Evolutionary conservation across 2,888 invertebrate species (phyloP), one percentile per base, ranked within the genome.

Genomic region (Trachelus tabidus): DNA sequence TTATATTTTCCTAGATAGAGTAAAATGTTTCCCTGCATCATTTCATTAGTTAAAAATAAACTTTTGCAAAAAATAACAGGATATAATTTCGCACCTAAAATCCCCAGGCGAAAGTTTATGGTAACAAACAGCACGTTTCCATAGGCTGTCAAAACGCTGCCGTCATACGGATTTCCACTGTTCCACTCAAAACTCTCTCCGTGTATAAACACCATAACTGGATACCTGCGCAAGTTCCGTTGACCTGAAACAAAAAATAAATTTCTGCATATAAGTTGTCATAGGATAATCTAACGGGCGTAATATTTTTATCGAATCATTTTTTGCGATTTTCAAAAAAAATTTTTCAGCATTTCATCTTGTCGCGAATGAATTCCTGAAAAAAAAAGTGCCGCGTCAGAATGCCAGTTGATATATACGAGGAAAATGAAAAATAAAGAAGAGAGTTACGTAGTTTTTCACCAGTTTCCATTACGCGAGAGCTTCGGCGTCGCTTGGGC

Each of bases 121-220:
- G 97, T 97, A 77, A 97, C 95, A 76, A 97, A 96, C 92, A 97
- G 95, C 73, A 97, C 94, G 87, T 96, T 95, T n/a, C 97, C 98
- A 89, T 97, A 98, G 80, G 97, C 96, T 30, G 99, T 96, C 83
- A 99, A 92, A 73, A 98, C 96, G 81, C 97, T 96, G 23, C 98
- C 99, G 91, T 99, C 99, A 92, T 99, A 99, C 0, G 98, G 96
- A 92, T 99, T 99, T 80, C 99, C 99, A 37, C 98, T 97, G 90
- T 98, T 98, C 97, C 98, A 98, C 89, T 98, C 98, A 91, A 97
- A 98, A 0, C 98, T 98, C 90, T 98, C 98, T 0, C 98, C 98
- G 87, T 98, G 98, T 82, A 99, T 95, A 92, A 97, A 98, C 75
- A 98, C 96, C 90, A 98, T 94, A 0, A 98, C 97, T 0, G 98